Evolutionary conservation across 1,140 invertebrate genomes (phyloP).

Genomic region (Philotrypesis tridentata): DNA sequence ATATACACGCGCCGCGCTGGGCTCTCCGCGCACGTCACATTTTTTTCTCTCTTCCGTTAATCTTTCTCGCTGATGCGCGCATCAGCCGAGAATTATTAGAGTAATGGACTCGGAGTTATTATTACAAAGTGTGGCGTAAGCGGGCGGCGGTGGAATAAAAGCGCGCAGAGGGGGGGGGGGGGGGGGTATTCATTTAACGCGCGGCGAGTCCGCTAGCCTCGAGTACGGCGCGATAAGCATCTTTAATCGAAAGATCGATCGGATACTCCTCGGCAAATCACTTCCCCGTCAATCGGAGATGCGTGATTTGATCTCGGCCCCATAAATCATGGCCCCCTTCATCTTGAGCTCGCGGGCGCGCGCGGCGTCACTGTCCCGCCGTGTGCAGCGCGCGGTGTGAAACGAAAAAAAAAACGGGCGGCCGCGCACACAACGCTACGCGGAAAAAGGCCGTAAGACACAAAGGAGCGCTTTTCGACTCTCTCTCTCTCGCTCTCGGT

Average conservation of each 20-base stretch:
- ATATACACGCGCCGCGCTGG: no score
- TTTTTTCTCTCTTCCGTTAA: no score
- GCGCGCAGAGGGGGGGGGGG: no score
- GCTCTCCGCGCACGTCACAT: no score
- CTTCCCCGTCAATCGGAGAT: background rate
- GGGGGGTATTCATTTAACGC: background rate
- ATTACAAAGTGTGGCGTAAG: no score
- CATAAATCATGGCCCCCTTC: conserved; percentile 16
- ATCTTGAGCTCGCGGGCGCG: background rate
- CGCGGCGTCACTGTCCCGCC: background rate
- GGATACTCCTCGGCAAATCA: conserved; percentile 6
- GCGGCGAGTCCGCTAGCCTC: background rate
- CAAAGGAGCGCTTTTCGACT: background rate
- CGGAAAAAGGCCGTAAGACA: background rate
- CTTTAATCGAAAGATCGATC: conserved; percentile 10
- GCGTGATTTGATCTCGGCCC: background rate
- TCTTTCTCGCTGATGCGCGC: no score
- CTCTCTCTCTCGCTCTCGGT: background rate
- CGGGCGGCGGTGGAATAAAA: no score
- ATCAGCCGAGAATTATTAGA: no score
- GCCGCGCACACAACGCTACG: background rate
- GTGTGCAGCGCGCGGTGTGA: no score
- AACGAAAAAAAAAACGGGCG: conserved; percentile 18
- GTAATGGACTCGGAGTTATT: no score
- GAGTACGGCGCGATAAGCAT: background rate